A percentile compares a stretch with the other conserved stretches of the same genome.
Evolutionary conservation across 2,113 vertebrate genomes (phyloP).

Genomic region (Neofelis nebulosa): DNA sequence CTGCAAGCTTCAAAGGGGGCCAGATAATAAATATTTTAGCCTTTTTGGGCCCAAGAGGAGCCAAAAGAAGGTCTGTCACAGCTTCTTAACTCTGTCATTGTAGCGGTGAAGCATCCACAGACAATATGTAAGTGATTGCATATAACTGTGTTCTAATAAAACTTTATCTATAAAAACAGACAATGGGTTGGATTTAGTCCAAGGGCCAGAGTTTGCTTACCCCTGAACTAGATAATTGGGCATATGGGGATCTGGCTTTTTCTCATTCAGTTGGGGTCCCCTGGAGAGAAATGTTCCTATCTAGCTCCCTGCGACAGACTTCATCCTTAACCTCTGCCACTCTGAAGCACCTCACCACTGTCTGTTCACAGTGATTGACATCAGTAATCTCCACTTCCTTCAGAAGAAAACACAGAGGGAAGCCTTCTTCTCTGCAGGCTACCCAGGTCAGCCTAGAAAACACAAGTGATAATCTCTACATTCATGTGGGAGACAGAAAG

Average conservation of each 20-base stretch:
- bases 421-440: not conserved
- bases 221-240: not conserved
- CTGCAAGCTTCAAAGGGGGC: not conserved
- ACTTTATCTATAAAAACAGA: constrained; percentile 30
- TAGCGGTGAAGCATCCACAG: not conserved
- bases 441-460: not conserved
- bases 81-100: not conserved
- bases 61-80: not conserved
- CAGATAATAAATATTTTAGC: not conserved
- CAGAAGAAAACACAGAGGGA: not conserved
- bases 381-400: not conserved
- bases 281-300: not conserved
- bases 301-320: not conserved
- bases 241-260: not conserved
- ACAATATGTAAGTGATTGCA: not conserved
- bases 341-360: not conserved
- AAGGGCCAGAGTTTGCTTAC: not conserved
- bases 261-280: not conserved
- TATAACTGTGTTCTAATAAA: not conserved
- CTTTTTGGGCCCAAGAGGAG: not conserved
- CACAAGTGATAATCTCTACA: too few species aligned
- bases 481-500: not conserved
- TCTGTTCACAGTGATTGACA: not conserved
- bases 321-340: not conserved
- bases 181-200: not conserved